Base-by-base conservation (phyloP, 92 coral and sea anemone genomes). In the Ricordea florida region DNA sequence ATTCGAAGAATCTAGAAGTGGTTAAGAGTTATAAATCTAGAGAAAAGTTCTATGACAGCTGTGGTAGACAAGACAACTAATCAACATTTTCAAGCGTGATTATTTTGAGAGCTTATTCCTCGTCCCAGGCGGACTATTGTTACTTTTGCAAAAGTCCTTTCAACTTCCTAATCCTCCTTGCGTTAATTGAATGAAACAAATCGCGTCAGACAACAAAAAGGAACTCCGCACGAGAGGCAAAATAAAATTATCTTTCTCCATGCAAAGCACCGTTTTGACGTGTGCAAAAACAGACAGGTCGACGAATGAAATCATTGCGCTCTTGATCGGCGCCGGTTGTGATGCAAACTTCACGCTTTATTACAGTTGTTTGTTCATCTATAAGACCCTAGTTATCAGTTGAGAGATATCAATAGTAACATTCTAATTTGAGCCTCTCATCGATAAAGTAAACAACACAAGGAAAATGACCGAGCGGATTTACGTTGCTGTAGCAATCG, bases 1-100 rank as follows among this genome's bases (percentile, higher is more conserved):
- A 82, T 64, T 72, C 66, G 26, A 75, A 76, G 78, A 72, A 77
- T 81, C 62, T 65, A 42, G 46, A 29, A 13, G 16, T 72, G 63
- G 68, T 29, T 52, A 62, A 56, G 72, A 51, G 38, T 46, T 37
- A 74, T 74, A n/a, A n/a, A n/a, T n/a, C n/a, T n/a, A n/a, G n/a
- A n/a, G n/a, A n/a, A n/a, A n/a, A n/a, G n/a, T n/a, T n/a, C n/a
- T n/a, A n/a, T n/a, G n/a, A n/a, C n/a, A n/a, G n/a, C n/a, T n/a
- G n/a, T n/a, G n/a, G n/a, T n/a, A n/a, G n/a, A n/a, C n/a, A n/a
- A n/a, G n/a, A n/a, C n/a, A n/a, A 48, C 34, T 46, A 34, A 68
- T 34, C 33, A 10, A 49, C 49, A 4, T 13, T 49, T 35, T 36
- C 28, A 24, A 36, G 26, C 45, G 61, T 21, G 33, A 27, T 22